Evolutionary conservation across 2,797 vertebrate species (phyloP).

Genomic region (Aldrovandia affinis): DNA sequence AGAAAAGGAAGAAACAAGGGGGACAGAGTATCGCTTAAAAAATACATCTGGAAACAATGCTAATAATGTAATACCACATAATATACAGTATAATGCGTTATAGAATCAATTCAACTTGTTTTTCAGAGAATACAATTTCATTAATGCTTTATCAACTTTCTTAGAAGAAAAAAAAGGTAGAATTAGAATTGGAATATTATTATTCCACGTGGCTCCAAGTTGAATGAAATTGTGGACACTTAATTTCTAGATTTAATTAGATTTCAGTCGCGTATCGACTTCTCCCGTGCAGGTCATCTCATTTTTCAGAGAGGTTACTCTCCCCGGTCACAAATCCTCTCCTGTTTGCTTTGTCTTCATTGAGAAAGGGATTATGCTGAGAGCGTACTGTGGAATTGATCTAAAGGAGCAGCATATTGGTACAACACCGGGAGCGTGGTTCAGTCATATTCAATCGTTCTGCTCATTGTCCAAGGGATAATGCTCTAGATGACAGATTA

Average conservation of each 20-base stretch:
- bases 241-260: background rate
- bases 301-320: conserved; percentile 1
- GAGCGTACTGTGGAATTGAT: background rate
- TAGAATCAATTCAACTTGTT: too few relatives aligned
- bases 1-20: too few relatives aligned
- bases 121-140: too few relatives aligned
- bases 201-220: background rate
- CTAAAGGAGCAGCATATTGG: background rate
- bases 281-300: background rate
- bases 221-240: background rate
- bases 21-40: too few relatives aligned
- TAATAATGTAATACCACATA: too few relatives aligned
- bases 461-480: background rate
- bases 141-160: background rate
- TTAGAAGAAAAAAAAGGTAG: background rate
- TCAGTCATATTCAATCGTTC: background rate
- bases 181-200: background rate
- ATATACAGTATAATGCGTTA: too few relatives aligned
- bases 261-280: background rate
- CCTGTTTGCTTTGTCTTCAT: background rate
- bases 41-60: too few relatives aligned
- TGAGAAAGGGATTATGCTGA: background rate
- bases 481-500: too few relatives aligned
- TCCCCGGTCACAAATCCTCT: background rate
- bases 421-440: background rate